Base-by-base conservation (phyloP, 64 coral and sea anemone species). In the Montipora cactus region DNA sequence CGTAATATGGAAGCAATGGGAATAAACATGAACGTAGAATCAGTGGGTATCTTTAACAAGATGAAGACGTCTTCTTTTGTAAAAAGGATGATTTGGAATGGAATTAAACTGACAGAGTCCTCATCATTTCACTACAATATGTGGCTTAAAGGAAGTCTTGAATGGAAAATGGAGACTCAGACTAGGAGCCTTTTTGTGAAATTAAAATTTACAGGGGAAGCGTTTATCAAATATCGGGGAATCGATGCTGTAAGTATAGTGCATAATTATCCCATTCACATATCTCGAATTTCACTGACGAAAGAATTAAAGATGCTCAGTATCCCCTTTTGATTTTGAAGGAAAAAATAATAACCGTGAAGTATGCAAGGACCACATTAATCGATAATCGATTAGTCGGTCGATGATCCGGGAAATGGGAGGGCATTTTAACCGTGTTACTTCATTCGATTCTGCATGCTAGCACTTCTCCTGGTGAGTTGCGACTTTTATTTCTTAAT, bases 141-240 rank as follows among this genome's bases (percentile, higher is more conserved):
- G 81, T 85, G 81, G 81, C 8, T 85, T 11, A 85, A 70, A 18
- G 81, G 81, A 70, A 49, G 8, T 4, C 4, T 85, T 16, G 18
- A 47, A 44, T 85, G 81, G 81, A 85, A 66, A n/a, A 85, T 70
- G 64, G 16, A 70, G 0, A 85, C 67, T 3, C 28, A 23, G 16
- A 11, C 44, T 0, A 7, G 16, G 62, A 16, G 71, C 1, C 3
- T 49, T 49, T 64, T 64, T 64, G 37, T 85, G 6, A 49, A 18
- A 9, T 49, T 85, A n/a, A 20, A 49, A 14, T 18, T 85, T 5
- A 85, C 1, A 7, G 81, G 62, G 8, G 62, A 85, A 37, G 19
- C 15, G 5, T 69, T 70, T 16, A 49, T 85, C 7, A 47, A 48
- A 47, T 70, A 46, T 18, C 12, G 7, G 5, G 47, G 70, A n/a